Conservation (phyloP, 2,113 vertebrate genomes). For the Rhombomys opimus region DNA sequence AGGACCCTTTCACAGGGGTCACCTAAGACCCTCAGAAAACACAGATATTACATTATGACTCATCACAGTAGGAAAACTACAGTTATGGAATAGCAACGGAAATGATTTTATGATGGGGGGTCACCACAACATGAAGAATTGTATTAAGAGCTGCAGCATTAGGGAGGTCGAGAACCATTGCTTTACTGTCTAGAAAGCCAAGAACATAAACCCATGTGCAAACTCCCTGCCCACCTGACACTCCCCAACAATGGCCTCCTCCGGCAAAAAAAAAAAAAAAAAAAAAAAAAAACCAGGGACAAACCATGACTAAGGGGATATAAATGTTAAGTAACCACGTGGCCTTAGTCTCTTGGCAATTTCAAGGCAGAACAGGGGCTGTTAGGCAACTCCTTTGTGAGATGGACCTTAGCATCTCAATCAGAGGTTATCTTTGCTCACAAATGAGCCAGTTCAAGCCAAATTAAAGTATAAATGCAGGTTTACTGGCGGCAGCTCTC, state of each 20-base stretch:
- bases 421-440: too few species aligned
- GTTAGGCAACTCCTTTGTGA: not conserved
- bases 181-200: not conserved
- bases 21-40: too few species aligned
- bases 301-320: not conserved
- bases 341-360: not conserved
- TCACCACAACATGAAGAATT: not conserved
- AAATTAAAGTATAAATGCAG: too few species aligned
- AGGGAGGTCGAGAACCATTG: not conserved
- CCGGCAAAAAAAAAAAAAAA: not conserved
- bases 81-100: not conserved
- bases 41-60: not conserved
- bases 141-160: not conserved
- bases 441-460: too few species aligned
- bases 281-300: not conserved
- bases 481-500: too few species aligned
- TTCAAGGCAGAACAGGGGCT: not conserved
- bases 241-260: not conserved
- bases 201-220: not conserved
- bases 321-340: not conserved
- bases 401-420: not conserved
- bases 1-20: not conserved
- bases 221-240: not conserved
- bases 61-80: not conserved
- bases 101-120: not conserved